Conservation (phyloP, 2,113 vertebrate genomes). For the Strigops habroptila region DNA sequence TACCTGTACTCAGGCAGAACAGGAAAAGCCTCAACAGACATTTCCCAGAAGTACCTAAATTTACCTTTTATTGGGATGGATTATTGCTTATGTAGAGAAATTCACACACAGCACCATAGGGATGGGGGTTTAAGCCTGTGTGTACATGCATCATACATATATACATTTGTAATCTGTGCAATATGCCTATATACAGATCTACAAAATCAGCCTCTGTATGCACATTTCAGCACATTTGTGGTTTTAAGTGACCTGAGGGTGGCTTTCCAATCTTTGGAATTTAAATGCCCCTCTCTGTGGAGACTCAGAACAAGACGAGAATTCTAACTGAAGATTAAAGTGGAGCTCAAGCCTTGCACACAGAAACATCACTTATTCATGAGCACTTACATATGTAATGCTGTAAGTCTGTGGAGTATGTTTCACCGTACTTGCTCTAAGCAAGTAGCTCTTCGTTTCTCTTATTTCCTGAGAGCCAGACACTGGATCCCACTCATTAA, state of each 20-base stretch:
- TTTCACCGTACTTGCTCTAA: not conserved
- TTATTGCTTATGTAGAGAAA: not conserved
- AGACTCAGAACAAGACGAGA: not conserved
- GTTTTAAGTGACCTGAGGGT: not conserved
- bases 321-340: not conserved
- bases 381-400: not conserved
- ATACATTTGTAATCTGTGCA: not conserved
- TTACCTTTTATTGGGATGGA: not conserved
- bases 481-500: not conserved
- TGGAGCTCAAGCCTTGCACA: not conserved
- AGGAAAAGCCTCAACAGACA: not conserved
- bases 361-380: slow-evolving; percentile 8
- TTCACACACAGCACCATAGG: no score
- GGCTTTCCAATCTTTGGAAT: not conserved
- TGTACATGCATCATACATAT: no score
- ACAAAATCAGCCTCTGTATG: not conserved
- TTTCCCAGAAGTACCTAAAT: not conserved
- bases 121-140: not conserved
- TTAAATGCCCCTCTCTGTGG: not conserved
- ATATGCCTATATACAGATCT: rapidly evolving
- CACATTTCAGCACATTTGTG: not conserved
- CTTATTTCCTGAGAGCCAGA: not conserved
- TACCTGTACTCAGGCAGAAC: not conserved
- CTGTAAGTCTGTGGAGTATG: not conserved
- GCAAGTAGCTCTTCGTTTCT: not conserved